Base-by-base conservation (phyloP, 1,140 invertebrate genomes). In the Diachasmimorpha longicaudata region DNA sequence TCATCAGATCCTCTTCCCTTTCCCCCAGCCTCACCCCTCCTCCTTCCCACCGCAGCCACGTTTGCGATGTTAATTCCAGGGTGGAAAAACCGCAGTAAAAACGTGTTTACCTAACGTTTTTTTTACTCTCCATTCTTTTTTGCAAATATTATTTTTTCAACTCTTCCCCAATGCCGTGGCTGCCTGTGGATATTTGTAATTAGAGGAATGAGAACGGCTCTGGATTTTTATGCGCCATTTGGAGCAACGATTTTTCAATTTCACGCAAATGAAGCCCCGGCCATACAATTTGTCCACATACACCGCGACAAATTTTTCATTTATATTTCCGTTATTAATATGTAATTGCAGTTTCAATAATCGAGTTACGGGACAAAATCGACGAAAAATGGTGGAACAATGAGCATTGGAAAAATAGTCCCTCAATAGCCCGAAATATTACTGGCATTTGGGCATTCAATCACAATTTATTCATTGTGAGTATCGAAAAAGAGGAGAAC, bases 241-340 rank as follows among this genome's bases (percentile, higher is more conserved):
- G 78, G 78, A 82, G 81, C 79, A 83, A 31, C 83, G 78, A 82
- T 84, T 82, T 87, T 85, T 87, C 85, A 86, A 86, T 87, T 86
- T 84, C 83, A 78, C 52, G 73, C 13, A 63, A 76, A 77, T 77
- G 76, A 39, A 44, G 67, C 31, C 39, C 58, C 1, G 58, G 58
- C 48, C n/a, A 55, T 63, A 63, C 19, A n/a, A 63, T 52, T 36
- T 68, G 44, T 55, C 46, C 36, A 9, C 11, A 39, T 39, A 31
- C n/a, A 21, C 48, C 48, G 31, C 2, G 31, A 63, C 2, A 31
- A 63, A 63, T 70, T 44, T 70, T 70, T 25, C 39, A 19, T 71
- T 48, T 48, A 46, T 48, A 86, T 85, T 86, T 86, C 86, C 81
- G 83, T 85, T 84, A 86, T 87, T 86, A 88, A 88, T 88, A 85